A percentile compares a stretch with the other conserved stretches of the same genome.
Conservation (phyloP, 2,888 invertebrate genomes). For the Agrotis puta region DNA sequence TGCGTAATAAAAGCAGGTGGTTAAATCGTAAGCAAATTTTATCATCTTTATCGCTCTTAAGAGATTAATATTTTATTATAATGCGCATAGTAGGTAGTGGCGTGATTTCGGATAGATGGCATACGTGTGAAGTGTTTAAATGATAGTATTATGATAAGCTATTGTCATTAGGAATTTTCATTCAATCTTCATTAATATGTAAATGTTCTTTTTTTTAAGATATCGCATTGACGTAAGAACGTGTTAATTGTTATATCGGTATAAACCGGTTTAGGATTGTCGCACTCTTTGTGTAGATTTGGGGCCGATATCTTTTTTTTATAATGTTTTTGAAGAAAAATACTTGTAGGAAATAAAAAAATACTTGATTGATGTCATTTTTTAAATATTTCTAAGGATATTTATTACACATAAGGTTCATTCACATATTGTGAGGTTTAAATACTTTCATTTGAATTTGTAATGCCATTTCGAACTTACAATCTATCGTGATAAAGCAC, state of each 20-base stretch:
- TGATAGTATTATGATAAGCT: conserved; percentile 22
- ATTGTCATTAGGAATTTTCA: conserved; percentile 18
- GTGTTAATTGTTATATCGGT: conserved; percentile 9
- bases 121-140: conserved; percentile 9
- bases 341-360: not conserved
- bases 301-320: not conserved
- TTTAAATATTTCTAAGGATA: conserved; percentile 3
- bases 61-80: conserved; percentile 38
- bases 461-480: conserved; percentile 9
- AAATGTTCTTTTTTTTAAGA: conserved; percentile 3
- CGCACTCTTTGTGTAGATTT: not conserved
- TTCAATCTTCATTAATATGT: conserved; percentile 41
- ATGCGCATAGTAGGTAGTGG: conserved; percentile 19
- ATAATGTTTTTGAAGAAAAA: not conserved
- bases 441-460: conserved; percentile 21
- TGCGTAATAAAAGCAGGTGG: conserved; percentile 25
- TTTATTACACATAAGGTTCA: not conserved
- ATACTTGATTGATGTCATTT: not conserved
- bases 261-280: conserved; percentile 8
- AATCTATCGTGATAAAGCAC: conserved; percentile 26
- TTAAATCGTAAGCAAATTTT: conserved; percentile 14
- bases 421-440: not conserved
- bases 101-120: conserved; percentile 48
- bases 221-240: conserved; percentile 28
- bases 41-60: conserved; percentile 28